Evolutionary conservation across 2,888 invertebrate species (phyloP).

Genomic region (Nomada fucata): DNA sequence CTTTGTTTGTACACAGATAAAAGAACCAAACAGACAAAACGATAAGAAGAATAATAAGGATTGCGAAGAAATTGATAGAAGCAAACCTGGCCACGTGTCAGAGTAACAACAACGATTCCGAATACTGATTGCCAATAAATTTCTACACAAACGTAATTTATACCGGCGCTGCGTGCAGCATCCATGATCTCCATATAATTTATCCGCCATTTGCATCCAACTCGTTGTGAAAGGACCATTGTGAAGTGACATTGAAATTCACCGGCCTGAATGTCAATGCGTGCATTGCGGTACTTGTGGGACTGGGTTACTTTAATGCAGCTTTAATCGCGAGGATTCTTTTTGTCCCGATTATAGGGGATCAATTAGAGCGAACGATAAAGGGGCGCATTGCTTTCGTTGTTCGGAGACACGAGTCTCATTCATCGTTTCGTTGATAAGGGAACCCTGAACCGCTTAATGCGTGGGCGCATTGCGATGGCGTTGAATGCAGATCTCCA

Average conservation of each 20-base stretch:
- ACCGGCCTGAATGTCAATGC: conserved; percentile 13
- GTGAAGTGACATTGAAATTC: conserved; percentile 17
- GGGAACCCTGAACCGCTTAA: too few relatives aligned
- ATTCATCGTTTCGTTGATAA: background rate
- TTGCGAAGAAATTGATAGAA: too few relatives aligned
- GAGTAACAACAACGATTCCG: too few relatives aligned
- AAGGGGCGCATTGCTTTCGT: background rate
- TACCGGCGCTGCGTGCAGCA: too few relatives aligned
- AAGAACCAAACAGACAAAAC: too few relatives aligned
- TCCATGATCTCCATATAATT: background rate
- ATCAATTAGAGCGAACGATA: background rate
- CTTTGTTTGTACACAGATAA: too few relatives aligned
- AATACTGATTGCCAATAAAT: too few relatives aligned
- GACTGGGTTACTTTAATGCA: background rate
- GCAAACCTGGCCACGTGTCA: too few relatives aligned
- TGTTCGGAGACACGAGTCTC: background rate
- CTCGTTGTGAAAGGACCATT: background rate
- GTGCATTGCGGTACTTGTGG: background rate
- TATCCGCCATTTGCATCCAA: background rate
- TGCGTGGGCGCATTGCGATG: background rate
- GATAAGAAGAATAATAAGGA: too few relatives aligned
- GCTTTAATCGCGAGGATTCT: background rate
- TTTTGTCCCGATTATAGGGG: background rate
- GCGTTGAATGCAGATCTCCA: too few relatives aligned
- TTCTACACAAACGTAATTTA: too few relatives aligned